Percentiles rank a stretch among this genome's conserved stretches.
phyloP scores from a whole-genome alignment of 2,888 invertebrate genomes.

The Drosophila quasianomalipes region DNA sequence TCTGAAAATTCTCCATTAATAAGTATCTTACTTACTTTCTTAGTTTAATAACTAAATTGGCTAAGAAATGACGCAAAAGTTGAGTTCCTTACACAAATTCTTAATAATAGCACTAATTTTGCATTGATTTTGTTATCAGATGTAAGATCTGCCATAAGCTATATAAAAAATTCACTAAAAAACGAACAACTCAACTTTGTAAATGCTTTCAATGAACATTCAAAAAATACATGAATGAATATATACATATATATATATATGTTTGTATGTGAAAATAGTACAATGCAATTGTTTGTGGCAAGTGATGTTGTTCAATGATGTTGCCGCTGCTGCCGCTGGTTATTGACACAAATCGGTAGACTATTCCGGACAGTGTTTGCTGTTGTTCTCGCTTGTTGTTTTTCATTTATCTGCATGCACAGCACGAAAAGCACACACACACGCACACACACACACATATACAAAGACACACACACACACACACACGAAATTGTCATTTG shows the following conservation, averaged over 20 bases:
- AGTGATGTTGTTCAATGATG: constrained; percentile 34
- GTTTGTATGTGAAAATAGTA: constrained; percentile 3
- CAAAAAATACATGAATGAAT: not conserved
- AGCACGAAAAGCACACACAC: constrained; percentile 46
- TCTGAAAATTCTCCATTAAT: not conserved
- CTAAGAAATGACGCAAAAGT: not conserved
- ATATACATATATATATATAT: not conserved
- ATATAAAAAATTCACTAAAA: not conserved
- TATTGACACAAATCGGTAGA: constrained; percentile 47
- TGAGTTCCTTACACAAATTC: not conserved
- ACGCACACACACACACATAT: not conserved
- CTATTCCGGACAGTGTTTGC: constrained; percentile 10
- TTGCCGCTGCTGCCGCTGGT: constrained; percentile 31
- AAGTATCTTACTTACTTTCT: not conserved
- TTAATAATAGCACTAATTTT: not conserved
- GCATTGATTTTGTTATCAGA: not conserved
- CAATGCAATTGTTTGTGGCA: constrained; percentile 49
- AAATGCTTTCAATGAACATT: constrained; percentile 10
- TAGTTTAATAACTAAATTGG: not conserved
- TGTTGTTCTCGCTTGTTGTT: constrained; percentile 26
- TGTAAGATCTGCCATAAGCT: not conserved
- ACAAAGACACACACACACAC: not conserved
- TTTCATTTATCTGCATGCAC: constrained; percentile 63
- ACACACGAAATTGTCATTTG: constrained; percentile 59
- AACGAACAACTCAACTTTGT: not conserved